Evolutionary conservation across 2,113 vertebrate species (phyloP).

Genomic region (Chrysemys picta): DNA sequence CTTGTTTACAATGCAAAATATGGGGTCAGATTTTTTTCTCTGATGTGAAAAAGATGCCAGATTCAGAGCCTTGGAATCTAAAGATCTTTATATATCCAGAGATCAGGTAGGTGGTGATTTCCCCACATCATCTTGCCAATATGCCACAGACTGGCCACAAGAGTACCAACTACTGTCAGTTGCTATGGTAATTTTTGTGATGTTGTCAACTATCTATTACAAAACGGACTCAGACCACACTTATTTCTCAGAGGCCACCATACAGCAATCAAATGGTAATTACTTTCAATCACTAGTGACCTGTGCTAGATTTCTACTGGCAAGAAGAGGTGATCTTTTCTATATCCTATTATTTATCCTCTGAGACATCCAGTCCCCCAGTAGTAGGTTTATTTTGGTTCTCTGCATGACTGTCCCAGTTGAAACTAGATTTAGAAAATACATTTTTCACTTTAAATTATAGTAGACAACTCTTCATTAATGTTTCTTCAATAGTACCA

Average conservation of each 20-base stretch:
- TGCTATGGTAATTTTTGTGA: background rate
- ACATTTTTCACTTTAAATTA: background rate
- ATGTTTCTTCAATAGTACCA: background rate
- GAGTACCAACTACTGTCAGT: background rate
- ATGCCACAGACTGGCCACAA: background rate
- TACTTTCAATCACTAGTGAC: background rate
- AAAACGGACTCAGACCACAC: background rate
- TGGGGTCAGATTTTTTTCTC: background rate
- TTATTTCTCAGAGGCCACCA: background rate
- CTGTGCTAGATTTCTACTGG: background rate
- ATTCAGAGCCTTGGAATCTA: background rate
- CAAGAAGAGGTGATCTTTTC: background rate
- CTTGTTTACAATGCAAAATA: background rate
- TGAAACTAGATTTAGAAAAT: background rate
- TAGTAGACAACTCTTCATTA: background rate
- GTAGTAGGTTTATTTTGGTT: background rate
- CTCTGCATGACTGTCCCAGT: background rate
- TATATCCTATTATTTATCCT: background rate
- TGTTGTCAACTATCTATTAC: fast-evolving
- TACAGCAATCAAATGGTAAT: background rate
- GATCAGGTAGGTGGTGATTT: background rate
- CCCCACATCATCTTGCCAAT: background rate
- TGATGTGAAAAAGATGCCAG: background rate
- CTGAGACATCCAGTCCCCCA: background rate
- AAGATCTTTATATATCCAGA: background rate